Conservation (phyloP, 2,888 invertebrate genomes). For the Hemithea aestivaria region DNA sequence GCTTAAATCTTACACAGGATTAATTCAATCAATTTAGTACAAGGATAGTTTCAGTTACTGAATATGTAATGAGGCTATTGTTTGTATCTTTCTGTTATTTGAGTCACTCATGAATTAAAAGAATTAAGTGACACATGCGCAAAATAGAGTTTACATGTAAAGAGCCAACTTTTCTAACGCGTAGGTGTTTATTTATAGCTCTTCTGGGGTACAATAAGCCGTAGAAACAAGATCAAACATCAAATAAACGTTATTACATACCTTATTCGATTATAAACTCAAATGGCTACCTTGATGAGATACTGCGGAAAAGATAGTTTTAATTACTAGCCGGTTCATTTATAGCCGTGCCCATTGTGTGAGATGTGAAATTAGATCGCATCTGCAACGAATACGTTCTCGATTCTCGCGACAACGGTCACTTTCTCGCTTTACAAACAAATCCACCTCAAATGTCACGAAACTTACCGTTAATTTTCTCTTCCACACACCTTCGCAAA, state of each 20-base stretch:
- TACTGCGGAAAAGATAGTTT: constrained; percentile 54
- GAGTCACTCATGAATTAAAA: constrained; percentile 10
- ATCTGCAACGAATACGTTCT: constrained; percentile 45
- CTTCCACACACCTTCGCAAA: constrained; percentile 32
- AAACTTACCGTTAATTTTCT: constrained; percentile 61
- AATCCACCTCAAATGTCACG: constrained; percentile 59
- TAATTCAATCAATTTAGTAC: too few species aligned
- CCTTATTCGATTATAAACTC: constrained; percentile 40
- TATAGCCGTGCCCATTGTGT: constrained; percentile 54
- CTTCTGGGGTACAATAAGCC: constrained; percentile 27
- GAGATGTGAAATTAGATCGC: constrained; percentile 67
- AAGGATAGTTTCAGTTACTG: neutral
- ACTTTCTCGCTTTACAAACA: constrained; percentile 74
- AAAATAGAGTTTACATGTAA: constrained; percentile 27
- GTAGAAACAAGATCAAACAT: constrained; percentile 29
- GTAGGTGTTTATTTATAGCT: constrained; percentile 42
- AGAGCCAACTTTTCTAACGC: constrained; percentile 43
- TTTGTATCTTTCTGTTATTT: constrained; percentile 5
- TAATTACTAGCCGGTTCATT: constrained; percentile 59
- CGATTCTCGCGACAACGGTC: constrained; percentile 62
- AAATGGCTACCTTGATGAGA: constrained; percentile 44
- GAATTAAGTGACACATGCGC: constrained; percentile 15
- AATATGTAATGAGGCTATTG: constrained; percentile 1
- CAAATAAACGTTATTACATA: constrained; percentile 42
- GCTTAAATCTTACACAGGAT: neutral